Evolutionary conservation across 2,888 invertebrate species (phyloP), one percentile per base, ranked within the genome.

Genomic region (Acleris literana): DNA sequence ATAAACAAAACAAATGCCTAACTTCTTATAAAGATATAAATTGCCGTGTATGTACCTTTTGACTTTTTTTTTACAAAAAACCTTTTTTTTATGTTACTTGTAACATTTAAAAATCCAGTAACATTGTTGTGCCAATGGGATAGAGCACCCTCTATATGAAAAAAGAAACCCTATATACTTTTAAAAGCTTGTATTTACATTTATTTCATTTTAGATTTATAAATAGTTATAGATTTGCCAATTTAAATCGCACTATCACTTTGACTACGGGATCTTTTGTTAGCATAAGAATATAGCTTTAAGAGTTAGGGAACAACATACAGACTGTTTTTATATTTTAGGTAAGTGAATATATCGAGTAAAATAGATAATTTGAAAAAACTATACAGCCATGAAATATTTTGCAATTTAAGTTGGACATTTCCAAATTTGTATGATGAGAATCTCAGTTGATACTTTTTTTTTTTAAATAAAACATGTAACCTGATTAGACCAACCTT

Each of bases 261-360:
- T 79, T 68, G 71, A 77, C 77, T 81, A 82, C 77, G 78, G 80
- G 81, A 83, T 80, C 73, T 79, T 80, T 74, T 78, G 72, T 81
- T 74, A 75, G 75, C 64, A 70, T 85, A 54, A 48, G 59, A 44
- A 25, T 39, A 52, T 68, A 85, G 81, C 80, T 86, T 83, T 86
- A 86, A 82, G 61, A 62, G 83, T 80, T 76, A 80, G 76, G 78
- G 69, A 79, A 77, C 73, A 67, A 80, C 76, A 61, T 77, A 85
- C 80, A 84, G 85, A 86, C 85, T 86, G 85, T 82, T 85, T 33
- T 77, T 73, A 83, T 82, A 52, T 61, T 44, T 20, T 52, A 25
- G 33, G 7, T 46, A 65, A 61, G 44, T 44, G 18, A 63, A 44
- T 57, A 46, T 44, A 46, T 25, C 56, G 16, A 22, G n/a, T 18